Evolutionary conservation across 2,113 vertebrate species (phyloP).

Genomic region (Abramis brama): DNA sequence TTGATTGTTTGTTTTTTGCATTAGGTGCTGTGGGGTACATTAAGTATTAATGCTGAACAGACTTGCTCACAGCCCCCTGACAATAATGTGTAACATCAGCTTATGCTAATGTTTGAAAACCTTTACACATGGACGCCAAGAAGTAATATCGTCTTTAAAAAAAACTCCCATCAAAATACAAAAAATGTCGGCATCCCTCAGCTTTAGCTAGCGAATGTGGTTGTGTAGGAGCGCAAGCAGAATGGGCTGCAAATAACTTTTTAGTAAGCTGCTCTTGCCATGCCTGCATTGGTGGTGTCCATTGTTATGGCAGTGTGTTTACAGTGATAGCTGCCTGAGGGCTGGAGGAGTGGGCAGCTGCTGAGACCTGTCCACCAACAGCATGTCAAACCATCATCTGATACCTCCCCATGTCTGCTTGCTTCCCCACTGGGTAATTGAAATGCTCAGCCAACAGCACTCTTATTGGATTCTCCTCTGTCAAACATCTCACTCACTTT

Average conservation of each 20-base stretch:
- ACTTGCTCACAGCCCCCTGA: constrained; percentile 42
- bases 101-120: not conserved
- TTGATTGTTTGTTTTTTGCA: constrained; percentile 58
- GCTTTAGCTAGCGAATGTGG: not conserved
- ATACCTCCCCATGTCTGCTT: constrained; percentile 35
- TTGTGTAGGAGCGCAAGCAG: not conserved
- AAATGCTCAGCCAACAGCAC: constrained; percentile 36
- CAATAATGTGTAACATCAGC: constrained; percentile 40
- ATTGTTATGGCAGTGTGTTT: constrained; percentile 34
- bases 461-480: constrained; percentile 40
- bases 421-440: constrained; percentile 34
- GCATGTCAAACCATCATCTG: constrained; percentile 44
- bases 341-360: constrained; percentile 35
- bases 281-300: constrained; percentile 13
- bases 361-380: constrained; percentile 44
- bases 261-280: constrained; percentile 13
- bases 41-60: constrained; percentile 57
- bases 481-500: constrained; percentile 49
- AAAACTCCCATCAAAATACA: not conserved
- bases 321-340: constrained; percentile 34
- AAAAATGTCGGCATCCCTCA: not conserved
- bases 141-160: not conserved
- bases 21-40: constrained; percentile 54
- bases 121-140: not conserved
- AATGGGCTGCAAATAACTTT: constrained; percentile 36